Conservation (phyloP, 2,888 invertebrate species). For the Xylota segnis region DNA sequence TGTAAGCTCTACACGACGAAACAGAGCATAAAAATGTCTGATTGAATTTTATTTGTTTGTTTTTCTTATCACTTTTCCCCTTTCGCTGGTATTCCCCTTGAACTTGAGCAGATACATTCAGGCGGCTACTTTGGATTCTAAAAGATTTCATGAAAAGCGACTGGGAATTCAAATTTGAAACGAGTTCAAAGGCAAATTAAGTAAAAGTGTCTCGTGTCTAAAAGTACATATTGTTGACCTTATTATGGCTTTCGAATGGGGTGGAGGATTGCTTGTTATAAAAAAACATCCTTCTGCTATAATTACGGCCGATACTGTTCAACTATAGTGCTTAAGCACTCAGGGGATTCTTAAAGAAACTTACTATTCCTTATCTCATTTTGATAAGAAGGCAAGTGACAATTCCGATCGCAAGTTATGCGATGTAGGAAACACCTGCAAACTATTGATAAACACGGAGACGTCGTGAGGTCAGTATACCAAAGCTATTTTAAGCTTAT, state of each 20-base stretch:
- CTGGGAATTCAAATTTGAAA: not conserved
- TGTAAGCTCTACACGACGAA: not conserved
- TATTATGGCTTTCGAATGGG: not conserved
- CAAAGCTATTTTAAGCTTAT: slow-evolving; percentile 1
- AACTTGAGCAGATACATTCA: slow-evolving; percentile 2
- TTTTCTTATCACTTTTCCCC: slow-evolving; percentile 11
- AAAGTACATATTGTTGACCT: slow-evolving; percentile 12
- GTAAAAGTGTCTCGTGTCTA: not conserved
- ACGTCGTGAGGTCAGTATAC: slow-evolving; percentile 4
- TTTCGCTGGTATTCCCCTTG: slow-evolving; percentile 16
- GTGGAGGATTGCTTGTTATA: slow-evolving; percentile 2
- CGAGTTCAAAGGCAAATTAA: not conserved
- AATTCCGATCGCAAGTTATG: not conserved
- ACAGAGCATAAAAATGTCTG: not conserved
- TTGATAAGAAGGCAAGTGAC: not conserved
- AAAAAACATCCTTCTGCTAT: too few species aligned
- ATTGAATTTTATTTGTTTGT: slow-evolving; percentile 4
- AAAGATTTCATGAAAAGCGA: not conserved
- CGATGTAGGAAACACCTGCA: slow-evolving; percentile 43
- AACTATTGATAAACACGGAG: slow-evolving; percentile 9
- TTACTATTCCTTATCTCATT: slow-evolving; percentile 5
- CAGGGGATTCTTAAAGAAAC: not conserved
- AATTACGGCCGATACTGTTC: not conserved
- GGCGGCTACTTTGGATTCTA: slow-evolving; percentile 3
- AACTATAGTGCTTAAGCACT: not conserved